A percentile compares a stretch with the other conserved stretches of the same genome.
Evolutionary conservation across 2,888 invertebrate species (phyloP).

Genomic region (Endomychus coccineus): DNA sequence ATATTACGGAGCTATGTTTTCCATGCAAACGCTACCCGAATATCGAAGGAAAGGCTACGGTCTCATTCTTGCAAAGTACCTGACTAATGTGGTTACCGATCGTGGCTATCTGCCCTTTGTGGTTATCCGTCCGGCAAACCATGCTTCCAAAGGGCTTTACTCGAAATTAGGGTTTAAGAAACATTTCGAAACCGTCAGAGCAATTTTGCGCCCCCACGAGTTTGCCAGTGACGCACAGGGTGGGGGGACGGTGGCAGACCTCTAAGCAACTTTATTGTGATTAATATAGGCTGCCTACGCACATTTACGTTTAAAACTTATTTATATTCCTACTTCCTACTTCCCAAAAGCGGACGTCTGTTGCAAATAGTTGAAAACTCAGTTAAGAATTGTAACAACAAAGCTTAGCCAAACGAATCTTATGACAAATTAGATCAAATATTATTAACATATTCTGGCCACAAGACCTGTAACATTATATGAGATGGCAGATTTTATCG

Average conservation of each 20-base stretch:
- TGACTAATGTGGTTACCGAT: slow-evolving; percentile 43
- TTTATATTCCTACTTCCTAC: too few species aligned
- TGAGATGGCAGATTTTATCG: too few species aligned
- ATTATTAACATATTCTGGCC: too few species aligned
- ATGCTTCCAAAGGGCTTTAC: slow-evolving; percentile 77
- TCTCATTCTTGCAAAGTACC: slow-evolving; percentile 60
- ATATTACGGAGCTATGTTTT: slow-evolving; percentile 87
- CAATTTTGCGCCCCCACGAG: slow-evolving; percentile 59
- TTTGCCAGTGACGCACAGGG: slow-evolving; percentile 35
- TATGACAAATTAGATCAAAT: too few species aligned
- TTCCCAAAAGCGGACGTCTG: too few species aligned
- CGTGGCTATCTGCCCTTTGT: slow-evolving; percentile 73
- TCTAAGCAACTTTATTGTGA: too few species aligned
- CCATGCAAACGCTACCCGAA: slow-evolving; percentile 68
- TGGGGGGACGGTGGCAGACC: slow-evolving; percentile 29
- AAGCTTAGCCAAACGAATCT: too few species aligned
- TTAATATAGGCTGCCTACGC: too few species aligned
- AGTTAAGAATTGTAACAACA: too few species aligned
- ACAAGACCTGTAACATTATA: too few species aligned
- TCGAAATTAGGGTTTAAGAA: slow-evolving; percentile 75
- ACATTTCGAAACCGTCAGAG: slow-evolving; percentile 72
- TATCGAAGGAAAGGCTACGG: slow-evolving; percentile 53
- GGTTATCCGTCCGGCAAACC: slow-evolving; percentile 80
- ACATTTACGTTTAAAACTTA: too few species aligned
- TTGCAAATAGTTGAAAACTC: too few species aligned